A percentile compares a stretch with the other conserved stretches of the same genome.
Evolutionary conservation across 2,113 vertebrate genomes (phyloP).

Genomic region (Apodemus sylvaticus): DNA sequence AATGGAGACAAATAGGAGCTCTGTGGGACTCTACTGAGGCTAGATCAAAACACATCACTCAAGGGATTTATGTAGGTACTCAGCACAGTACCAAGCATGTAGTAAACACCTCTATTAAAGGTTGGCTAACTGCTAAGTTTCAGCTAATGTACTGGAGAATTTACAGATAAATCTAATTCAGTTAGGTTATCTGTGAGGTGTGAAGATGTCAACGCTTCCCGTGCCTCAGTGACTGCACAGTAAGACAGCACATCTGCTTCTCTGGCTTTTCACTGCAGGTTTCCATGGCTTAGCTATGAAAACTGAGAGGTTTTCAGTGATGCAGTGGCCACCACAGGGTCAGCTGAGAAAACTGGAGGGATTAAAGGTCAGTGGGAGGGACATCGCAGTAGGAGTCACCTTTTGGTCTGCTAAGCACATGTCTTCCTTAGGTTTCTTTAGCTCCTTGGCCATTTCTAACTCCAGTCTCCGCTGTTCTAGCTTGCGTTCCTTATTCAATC

Average conservation of each 20-base stretch:
- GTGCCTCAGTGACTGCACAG: neutral
- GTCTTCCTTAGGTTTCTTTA: constrained; percentile 98
- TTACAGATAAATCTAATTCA: constrained; percentile 4
- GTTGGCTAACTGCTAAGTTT: neutral
- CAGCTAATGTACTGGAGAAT: neutral
- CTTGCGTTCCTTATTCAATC: constrained; percentile 95
- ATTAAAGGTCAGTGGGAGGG: constrained; percentile 36
- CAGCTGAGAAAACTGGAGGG: constrained; percentile 46
- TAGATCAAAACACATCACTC: neutral
- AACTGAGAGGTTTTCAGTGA: neutral
- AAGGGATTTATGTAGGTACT: neutral
- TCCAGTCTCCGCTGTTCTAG: constrained; percentile 93
- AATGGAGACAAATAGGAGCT: constrained; percentile 9
- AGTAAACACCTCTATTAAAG: neutral
- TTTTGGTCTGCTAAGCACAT: constrained; percentile 97
- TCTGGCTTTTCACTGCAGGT: neutral
- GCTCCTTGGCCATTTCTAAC: constrained; percentile 95
- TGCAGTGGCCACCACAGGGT: neutral
- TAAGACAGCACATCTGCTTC: constrained; percentile 2
- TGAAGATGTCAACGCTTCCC: neutral
- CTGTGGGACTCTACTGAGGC: neutral
- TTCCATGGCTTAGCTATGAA: neutral
- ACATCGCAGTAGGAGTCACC: constrained; percentile 83
- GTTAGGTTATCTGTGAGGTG: neutral
- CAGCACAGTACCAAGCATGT: neutral